phyloP scores from a whole-genome alignment of 2,113 vertebrate species.

The Geococcyx californianus region DNA sequence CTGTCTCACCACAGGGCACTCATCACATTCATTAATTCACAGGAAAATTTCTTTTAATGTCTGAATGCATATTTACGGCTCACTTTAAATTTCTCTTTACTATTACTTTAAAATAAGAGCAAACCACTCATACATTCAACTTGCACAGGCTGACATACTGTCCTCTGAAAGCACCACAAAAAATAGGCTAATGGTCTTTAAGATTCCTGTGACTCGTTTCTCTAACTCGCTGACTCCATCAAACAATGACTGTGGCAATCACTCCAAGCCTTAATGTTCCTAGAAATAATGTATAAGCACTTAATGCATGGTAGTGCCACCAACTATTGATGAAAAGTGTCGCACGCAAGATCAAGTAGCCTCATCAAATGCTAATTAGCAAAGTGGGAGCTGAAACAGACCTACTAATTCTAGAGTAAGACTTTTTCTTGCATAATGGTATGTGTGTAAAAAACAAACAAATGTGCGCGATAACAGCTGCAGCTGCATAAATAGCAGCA shows the following conservation, averaged over 20 bases:
- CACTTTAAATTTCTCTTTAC: conserved; percentile 55
- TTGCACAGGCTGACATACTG: neutral
- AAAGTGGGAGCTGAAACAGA: neutral
- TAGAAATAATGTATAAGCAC: conserved; percentile 35
- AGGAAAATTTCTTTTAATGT: conserved; percentile 42
- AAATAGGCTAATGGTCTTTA: conserved; percentile 1
- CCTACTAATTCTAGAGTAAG: neutral
- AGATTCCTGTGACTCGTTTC: neutral
- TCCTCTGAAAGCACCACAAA: conserved; percentile 14
- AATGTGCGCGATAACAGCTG: conserved; percentile 17
- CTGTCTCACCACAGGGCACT: conserved; percentile 14
- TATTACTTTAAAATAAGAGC: neutral
- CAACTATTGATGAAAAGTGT: conserved; percentile 20
- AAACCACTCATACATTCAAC: neutral
- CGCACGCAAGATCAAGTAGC: conserved; percentile 16
- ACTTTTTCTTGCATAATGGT: neutral
- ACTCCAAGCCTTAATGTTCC: conserved; percentile 31
- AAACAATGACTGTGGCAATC: conserved; percentile 52
- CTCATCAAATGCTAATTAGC: conserved; percentile 54
- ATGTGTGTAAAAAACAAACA: conserved; percentile 4
- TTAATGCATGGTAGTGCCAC: neutral
- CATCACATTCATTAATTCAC: conserved; percentile 64
- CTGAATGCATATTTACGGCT: conserved; percentile 42
- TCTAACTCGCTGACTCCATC: conserved; percentile 37
- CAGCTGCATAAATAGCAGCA: conserved; percentile 46